Base-by-base conservation (phyloP, 2,797 vertebrate species). In the Peromyscus attwateri region DNA sequence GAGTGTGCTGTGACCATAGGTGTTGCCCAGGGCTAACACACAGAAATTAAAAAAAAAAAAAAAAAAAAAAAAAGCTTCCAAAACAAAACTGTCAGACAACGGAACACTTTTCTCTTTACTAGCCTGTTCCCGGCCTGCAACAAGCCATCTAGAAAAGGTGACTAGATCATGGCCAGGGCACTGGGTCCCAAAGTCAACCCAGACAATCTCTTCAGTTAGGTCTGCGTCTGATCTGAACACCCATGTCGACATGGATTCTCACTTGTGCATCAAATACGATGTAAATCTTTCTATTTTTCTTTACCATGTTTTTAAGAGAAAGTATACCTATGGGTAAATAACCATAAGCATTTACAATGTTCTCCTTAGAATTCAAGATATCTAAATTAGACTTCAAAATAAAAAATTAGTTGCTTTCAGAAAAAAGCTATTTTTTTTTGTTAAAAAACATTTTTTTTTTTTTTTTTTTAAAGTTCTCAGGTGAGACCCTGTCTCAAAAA, bases 321-420 rank as follows among this genome's bases (percentile, higher is more conserved):
- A 70, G 68, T 87, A 23, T 31, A 87, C 52, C 88, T 95, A 73
- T 90, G 91, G 46, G 80, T 73, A 92, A 97, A 94, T 68, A 94
- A 84, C 79, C 52, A 89, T 4, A 96, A 92, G 9, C 13, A 89
- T 7, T 96, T 66, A 76, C 25, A 87, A 79, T 37, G 40, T 49
- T 83, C 95, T 93, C 92, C 79, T 93, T 71, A 93, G 95, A 94
- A 95, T 64, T 57, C 66, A 97, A 94, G 95, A 97, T 71, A 89
- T 49, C 90, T 52, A 87, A 87, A 87, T 25, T 27, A 91, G 40
- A 92, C 66, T 96, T 96, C 21, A 84, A 96, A 97, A 92, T 23
- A 84, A 96, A 97, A 92, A 91, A 23, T 49, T 68, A 85, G 52
- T 37, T 93, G 12, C 34, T 96, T 93, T 83, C 57, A 66, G 40